Evolutionary conservation across 92 coral and sea anemone genomes (phyloP), one percentile per base, ranked within the genome.

Genomic region (Chrysogorgia sp.): DNA sequence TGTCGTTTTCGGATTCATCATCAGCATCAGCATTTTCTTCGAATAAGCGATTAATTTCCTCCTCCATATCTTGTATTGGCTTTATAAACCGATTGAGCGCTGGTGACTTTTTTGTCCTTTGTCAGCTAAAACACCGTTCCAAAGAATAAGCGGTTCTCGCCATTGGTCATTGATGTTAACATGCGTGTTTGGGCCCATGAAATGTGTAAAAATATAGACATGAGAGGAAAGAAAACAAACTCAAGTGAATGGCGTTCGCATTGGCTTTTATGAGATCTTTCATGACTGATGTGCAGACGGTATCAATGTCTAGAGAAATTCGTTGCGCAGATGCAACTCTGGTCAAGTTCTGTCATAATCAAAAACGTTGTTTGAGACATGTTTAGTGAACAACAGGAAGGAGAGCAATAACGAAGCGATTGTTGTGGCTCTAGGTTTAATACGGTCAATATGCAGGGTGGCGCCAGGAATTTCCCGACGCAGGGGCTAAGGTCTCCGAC

Each of bases 81-180:
- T 67, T 31, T 20, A 84, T 28, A 65, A 84, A 67, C n/a, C n/a
- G n/a, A n/a, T n/a, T 7, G 89, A 85, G 64, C 80, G 80, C 43
- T 37, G 43, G 43, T 37, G 43, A 37, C 43, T 37, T 60, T 79
- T 85, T 59, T 85, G 85, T 12, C 85, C 89, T 63, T 80, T 85
- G 68, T 85, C 85, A 0, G 85, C 85, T 21, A 85, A 67, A 30
- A 85, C 89, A 3, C 71, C 89, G 29, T 71, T 80, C 89, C 89
- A 85, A 3, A 85, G 58, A 57, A 85, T 85, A 34, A 75, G 81
- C 22, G 85, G 89, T 47, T 37, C 28, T n/a, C n/a, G n/a, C n/a
- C n/a, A n/a, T n/a, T n/a, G n/a, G n/a, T n/a, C n/a, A n/a, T n/a
- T n/a, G n/a, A 85, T 75, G 21, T 63, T 47, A 0, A 72, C 89